Percentiles rank a stretch among this genome's conserved stretches.
phyloP scores from a whole-genome alignment of 2,888 invertebrate species.

The Bembecia ichneumoniformis region DNA sequence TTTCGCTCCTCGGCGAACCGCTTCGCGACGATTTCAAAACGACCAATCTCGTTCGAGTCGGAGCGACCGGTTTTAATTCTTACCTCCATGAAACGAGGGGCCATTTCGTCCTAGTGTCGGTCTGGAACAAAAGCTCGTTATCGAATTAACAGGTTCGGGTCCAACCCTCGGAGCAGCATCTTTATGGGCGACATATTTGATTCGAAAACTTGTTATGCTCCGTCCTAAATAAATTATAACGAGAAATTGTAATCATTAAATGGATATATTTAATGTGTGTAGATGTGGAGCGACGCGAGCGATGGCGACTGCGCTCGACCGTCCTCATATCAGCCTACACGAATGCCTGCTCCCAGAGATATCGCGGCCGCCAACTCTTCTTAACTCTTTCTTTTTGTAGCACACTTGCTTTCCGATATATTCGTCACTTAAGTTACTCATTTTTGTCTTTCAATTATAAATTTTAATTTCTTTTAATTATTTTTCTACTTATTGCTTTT shows the following conservation, averaged over 20 bases:
- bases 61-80: conserved; percentile 68
- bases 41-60: conserved; percentile 53
- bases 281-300: conserved; percentile 32
- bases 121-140: conserved; percentile 55
- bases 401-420: conserved; percentile 10
- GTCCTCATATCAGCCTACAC: conserved; percentile 57
- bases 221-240: conserved; percentile 72
- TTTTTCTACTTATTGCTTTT: too few relatives aligned
- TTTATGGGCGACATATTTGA: conserved; percentile 73
- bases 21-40: conserved; percentile 53
- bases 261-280: conserved; percentile 69
- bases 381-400: conserved; percentile 44
- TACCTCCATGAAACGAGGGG: conserved; percentile 58
- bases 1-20: conserved; percentile 46
- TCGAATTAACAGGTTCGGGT: conserved; percentile 57
- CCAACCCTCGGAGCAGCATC: conserved; percentile 68
- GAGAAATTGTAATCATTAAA: conserved; percentile 71
- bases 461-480: too few relatives aligned
- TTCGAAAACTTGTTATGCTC: conserved; percentile 72
- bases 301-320: conserved; percentile 14
- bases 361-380: conserved; percentile 43
- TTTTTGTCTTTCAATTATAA: too few relatives aligned
- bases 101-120: conserved; percentile 45
- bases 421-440: background rate
- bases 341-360: conserved; percentile 59